Conservation (phyloP, 2,888 invertebrate genomes). For the Phengaris alcon region DNA sequence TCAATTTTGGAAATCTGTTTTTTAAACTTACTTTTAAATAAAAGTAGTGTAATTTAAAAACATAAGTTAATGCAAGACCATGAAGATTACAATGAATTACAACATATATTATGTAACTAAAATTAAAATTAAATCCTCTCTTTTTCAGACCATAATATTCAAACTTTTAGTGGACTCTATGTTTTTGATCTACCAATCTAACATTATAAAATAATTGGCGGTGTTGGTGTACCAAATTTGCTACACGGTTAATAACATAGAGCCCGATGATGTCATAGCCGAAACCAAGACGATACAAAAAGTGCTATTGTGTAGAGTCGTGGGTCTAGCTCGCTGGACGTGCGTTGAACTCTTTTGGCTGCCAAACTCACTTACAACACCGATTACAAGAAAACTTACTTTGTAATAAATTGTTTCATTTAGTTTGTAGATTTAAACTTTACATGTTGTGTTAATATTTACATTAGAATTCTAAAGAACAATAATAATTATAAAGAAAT, state of each 20-base stretch:
- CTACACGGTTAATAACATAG: constrained; percentile 20
- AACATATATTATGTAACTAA: too few relatives aligned
- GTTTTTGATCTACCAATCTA: constrained; percentile 27
- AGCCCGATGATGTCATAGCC: constrained; percentile 71
- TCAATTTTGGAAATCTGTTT: neutral
- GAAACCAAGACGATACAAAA: constrained; percentile 72
- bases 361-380: constrained; percentile 64
- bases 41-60: too few relatives aligned
- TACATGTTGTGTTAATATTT: neutral
- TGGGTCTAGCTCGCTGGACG: constrained; percentile 69
- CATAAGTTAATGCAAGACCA: too few relatives aligned
- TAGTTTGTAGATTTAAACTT: neutral
- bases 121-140: too few relatives aligned
- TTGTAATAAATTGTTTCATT: neutral
- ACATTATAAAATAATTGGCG: constrained; percentile 18
- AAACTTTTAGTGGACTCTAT: neutral
- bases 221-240: neutral
- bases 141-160: neutral
- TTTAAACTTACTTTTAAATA: neutral
- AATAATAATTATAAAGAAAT: neutral
- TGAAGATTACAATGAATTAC: too few relatives aligned
- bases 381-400: constrained; percentile 56
- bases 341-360: constrained; percentile 75
- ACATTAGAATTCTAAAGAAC: neutral
- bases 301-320: constrained; percentile 74